These are phyloP conservation scores for Ictalurus punctatus DNA, from an alignment of 2,113 vertebrate species.

Conservation along the genomic window DNA sequence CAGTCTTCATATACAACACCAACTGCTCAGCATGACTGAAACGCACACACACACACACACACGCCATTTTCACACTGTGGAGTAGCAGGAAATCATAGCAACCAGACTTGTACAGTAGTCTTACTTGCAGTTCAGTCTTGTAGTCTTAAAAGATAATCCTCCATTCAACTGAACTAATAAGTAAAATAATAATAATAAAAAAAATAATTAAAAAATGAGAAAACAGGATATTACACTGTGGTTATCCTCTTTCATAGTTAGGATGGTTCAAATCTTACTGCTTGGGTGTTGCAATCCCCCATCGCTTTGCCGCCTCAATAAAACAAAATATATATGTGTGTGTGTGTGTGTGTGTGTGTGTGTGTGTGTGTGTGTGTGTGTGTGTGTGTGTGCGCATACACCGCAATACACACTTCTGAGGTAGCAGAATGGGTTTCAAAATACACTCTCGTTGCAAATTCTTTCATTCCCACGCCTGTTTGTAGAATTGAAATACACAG, in stretches of 20 bases:
- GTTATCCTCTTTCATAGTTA: neutral
- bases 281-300: neutral
- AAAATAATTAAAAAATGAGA: neutral
- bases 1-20: slow-evolving; percentile 91
- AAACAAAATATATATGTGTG: neutral
- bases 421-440: neutral
- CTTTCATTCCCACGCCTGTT: neutral
- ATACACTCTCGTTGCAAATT: neutral
- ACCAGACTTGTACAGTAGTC: neutral
- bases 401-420: neutral
- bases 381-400: neutral
- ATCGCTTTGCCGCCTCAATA: neutral
- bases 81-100: neutral
- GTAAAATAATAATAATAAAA: neutral
- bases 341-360: neutral
- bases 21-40: slow-evolving; percentile 90
- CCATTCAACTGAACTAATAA: neutral
- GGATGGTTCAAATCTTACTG: neutral
- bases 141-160: neutral
- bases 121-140: no score
- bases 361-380: neutral
- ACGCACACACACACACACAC: slow-evolving; percentile 14
- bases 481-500: neutral
- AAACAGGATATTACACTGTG: neutral
- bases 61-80: neutral